These are phyloP conservation scores for Sterna hirundo DNA, from an alignment of 2,113 vertebrate genomes.

Conservation along the genomic window DNA sequence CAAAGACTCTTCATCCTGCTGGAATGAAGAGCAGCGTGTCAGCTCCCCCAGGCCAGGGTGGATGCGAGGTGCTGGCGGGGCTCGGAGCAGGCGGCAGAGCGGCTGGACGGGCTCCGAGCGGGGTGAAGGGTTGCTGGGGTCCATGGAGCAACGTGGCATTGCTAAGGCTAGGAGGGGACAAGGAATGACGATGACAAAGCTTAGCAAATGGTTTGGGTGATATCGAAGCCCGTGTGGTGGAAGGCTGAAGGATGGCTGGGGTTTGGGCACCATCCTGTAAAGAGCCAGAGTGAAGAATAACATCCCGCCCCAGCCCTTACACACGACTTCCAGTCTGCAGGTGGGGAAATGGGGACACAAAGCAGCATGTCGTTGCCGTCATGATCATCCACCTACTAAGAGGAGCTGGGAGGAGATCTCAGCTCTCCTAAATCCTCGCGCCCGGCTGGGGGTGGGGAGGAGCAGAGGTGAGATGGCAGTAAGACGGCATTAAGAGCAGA, in stretches of 20 bases:
- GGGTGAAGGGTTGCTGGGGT: neutral
- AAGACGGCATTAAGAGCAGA: neutral
- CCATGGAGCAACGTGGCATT: neutral
- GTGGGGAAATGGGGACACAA: neutral
- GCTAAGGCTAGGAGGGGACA: neutral
- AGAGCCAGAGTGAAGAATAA: neutral
- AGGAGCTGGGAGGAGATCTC: neutral
- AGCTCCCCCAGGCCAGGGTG: neutral
- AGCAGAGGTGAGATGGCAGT: neutral
- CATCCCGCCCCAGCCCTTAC: neutral
- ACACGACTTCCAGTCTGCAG: neutral
- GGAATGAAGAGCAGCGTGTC: conserved; percentile 42
- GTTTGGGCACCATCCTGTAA: neutral
- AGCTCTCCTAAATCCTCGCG: neutral
- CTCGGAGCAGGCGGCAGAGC: neutral
- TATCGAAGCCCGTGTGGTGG: neutral
- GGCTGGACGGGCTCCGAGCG: neutral
- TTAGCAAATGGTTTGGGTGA: neutral
- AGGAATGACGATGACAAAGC: neutral
- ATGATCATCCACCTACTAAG: neutral
- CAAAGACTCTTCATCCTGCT: conserved; percentile 11
- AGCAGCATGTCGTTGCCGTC: neutral
- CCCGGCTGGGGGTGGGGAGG: neutral
- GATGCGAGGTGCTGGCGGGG: neutral
- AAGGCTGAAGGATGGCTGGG: neutral